Evolutionary conservation across 2,888 invertebrate genomes (phyloP).

Genomic region (Lasioglossum morio): DNA sequence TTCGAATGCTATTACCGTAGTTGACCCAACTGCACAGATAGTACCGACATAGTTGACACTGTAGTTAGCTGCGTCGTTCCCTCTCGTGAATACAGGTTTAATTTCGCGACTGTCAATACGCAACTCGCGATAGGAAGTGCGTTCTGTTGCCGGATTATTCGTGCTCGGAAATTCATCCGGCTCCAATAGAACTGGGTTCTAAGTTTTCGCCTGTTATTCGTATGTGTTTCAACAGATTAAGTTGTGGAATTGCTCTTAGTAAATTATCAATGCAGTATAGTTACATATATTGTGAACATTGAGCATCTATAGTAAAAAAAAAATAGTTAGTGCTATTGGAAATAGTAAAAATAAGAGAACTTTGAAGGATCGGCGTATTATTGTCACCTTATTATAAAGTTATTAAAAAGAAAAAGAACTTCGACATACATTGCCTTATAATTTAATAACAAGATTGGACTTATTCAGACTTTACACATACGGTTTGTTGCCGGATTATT

Average conservation of each 20-base stretch:
- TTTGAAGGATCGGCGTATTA: too few relatives aligned
- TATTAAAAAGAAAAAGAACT: too few relatives aligned
- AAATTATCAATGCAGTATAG: not conserved
- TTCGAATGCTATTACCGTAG: slow-evolving; percentile 39
- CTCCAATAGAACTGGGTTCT: not conserved
- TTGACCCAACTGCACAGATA: slow-evolving; percentile 37
- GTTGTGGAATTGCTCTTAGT: not conserved
- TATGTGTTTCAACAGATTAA: not conserved
- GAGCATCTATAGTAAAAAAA: too few relatives aligned
- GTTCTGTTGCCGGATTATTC: slow-evolving; percentile 5
- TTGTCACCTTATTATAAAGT: too few relatives aligned
- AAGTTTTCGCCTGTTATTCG: not conserved
- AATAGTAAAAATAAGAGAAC: too few relatives aligned
- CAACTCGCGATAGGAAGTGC: slow-evolving; percentile 25
- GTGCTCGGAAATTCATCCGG: not conserved
- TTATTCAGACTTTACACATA: too few relatives aligned
- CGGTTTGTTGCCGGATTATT: slow-evolving; percentile 7
- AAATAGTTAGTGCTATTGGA: too few relatives aligned
- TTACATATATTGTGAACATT: too few relatives aligned
- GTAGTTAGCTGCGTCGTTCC: slow-evolving; percentile 14
- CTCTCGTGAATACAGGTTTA: slow-evolving; percentile 30
- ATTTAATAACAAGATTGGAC: too few relatives aligned
- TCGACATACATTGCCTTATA: too few relatives aligned
- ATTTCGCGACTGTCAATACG: slow-evolving; percentile 35
- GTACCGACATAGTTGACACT: slow-evolving; percentile 28